These are phyloP conservation scores for Branchinecta lindahli DNA, from an alignment of 1,140 invertebrate species.

Conservation along the genomic window DNA sequence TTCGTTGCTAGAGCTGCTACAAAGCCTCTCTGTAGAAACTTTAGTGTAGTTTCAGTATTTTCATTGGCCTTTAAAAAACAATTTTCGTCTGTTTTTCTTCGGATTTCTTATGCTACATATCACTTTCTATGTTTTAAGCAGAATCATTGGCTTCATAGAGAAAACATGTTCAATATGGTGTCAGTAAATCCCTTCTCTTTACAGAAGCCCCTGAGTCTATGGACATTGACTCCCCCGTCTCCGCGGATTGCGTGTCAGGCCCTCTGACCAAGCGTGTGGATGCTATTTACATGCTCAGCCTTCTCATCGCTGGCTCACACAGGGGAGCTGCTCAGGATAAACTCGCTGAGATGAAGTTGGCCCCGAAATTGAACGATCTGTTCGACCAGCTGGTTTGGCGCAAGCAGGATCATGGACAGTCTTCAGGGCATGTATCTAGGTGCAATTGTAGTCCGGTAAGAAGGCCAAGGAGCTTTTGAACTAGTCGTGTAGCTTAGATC, in stretches of 20 bases:
- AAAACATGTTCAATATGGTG: no score
- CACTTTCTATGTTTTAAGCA: no score
- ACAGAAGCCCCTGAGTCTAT: slow-evolving; percentile 22
- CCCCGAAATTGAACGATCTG: slow-evolving; percentile 32
- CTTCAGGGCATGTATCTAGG: slow-evolving; percentile 32
- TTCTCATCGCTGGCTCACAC: slow-evolving; percentile 35
- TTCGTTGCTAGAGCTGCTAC: no score
- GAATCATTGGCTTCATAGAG: no score
- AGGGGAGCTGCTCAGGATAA: slow-evolving; percentile 33
- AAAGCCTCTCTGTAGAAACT: no score
- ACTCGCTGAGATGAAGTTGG: slow-evolving; percentile 32
- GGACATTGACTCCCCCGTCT: slow-evolving; percentile 28
- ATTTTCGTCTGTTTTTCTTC: no score
- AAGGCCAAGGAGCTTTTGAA: slow-evolving; percentile 10
- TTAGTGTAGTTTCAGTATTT: no score
- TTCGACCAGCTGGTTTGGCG: slow-evolving; percentile 38
- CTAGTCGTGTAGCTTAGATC: no score
- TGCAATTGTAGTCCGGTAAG: slow-evolving; percentile 36
- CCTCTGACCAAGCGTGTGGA: slow-evolving; percentile 34
- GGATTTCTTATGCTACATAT: no score
- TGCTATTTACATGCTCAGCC: slow-evolving; percentile 34
- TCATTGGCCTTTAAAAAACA: no score
- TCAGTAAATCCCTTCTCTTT: not conserved
- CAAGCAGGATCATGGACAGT: slow-evolving; percentile 29
- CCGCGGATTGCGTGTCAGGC: slow-evolving; percentile 30